Evolutionary conservation across 2,888 invertebrate species (phyloP), one percentile per base, ranked within the genome.

Genomic region (Zelleria hepariella): DNA sequence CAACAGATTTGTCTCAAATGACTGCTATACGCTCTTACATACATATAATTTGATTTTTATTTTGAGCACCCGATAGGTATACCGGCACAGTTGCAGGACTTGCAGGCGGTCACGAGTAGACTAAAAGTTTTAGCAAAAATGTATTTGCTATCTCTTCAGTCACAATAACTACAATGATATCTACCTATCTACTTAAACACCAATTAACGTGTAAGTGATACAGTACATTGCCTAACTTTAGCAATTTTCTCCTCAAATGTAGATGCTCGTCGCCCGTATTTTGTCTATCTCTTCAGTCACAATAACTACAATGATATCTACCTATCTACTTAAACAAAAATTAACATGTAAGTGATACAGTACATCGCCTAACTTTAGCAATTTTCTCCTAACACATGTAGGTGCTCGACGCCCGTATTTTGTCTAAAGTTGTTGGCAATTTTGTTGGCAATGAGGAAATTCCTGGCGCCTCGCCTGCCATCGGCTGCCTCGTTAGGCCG

Each of bases 401-500:
- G 15, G 5, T 42, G 15, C 32, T 42, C 15, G 32, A 42, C 15
- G 32, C 32, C 2, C 18, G 49, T 49, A 51, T 26, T 58, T 24
- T 57, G 23, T 42, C 42, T 21, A 20, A 54, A 54, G 26, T 49
- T 49, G 51, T 20, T 49, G 27, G 58, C 58, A 58, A 58, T 51
- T 58, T 58, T 7, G 58, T 51, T 10, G 49, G 27, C 26, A 51
- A 51, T 58, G 49, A 58, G 25, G 47, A 58, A 58, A 58, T 58
- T 58, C 49, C 58, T 18, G 25, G 15, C 3, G 32, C 32, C 15
- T 15, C 32, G 32, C 32, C 32, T 42, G 32, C 32, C 32, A 42
- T 10, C 32, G 15, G 2, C 32, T 15, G 15, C 32, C 32, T 42
- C 32, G 32, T 42, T 42, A 42, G 32, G n/a, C 15, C 15, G 15